Evolutionary conservation across 2,888 invertebrate genomes (phyloP).

Genomic region (Calephelis perditalis): DNA sequence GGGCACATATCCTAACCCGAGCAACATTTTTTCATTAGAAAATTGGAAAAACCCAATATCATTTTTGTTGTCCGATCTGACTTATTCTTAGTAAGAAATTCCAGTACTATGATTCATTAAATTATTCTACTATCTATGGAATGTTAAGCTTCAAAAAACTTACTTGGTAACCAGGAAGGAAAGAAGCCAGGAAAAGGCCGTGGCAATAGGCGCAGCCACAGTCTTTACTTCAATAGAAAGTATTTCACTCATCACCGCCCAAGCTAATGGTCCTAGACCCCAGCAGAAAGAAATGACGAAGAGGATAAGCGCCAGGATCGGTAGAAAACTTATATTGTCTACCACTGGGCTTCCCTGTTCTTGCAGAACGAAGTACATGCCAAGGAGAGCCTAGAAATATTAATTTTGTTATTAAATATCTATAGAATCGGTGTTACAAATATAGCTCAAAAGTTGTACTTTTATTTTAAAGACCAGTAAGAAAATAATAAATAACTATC

Average conservation of each 20-base stretch:
- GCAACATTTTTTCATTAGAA: no score
- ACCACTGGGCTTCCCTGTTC: conserved; percentile 54
- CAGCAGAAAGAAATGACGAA: conserved; percentile 87
- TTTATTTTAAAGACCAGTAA: no score
- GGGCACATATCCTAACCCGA: no score
- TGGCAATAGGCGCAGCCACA: conserved; percentile 85
- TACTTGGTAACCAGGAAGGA: conserved; percentile 77
- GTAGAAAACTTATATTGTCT: conserved; percentile 80
- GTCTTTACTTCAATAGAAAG: conserved; percentile 88
- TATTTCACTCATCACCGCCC: conserved; percentile 90
- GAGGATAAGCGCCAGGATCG: conserved; percentile 83
- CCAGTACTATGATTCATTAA: no score
- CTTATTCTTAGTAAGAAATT: no score
- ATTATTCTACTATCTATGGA: no score
- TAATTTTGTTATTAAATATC: neutral
- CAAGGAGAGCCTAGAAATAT: conserved; percentile 71
- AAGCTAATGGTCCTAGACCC: conserved; percentile 87
- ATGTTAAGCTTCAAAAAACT: neutral
- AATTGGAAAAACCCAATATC: no score
- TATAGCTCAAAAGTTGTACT: no score
- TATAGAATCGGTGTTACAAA: no score
- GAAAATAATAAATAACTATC: no score
- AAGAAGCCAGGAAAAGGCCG: conserved; percentile 86
- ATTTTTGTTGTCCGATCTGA: no score
- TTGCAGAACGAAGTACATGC: conserved; percentile 82